phyloP scores from a whole-genome alignment of 2,113 vertebrate species.

The Carollia perspicillata region DNA sequence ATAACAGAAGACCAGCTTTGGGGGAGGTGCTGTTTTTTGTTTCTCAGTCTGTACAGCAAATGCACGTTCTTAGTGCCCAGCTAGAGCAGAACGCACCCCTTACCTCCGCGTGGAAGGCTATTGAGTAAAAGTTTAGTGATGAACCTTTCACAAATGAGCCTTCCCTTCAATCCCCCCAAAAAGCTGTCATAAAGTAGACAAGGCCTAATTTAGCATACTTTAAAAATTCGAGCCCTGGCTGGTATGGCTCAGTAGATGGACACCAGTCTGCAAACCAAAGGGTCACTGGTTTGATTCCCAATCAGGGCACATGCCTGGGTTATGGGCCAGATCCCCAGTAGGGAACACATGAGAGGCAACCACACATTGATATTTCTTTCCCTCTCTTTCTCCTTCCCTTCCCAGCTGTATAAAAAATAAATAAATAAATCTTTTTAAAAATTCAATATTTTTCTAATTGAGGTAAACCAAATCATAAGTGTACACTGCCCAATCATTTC shows the following conservation, averaged over 20 bases:
- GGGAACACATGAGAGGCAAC: too few relatives aligned
- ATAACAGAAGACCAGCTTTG: background rate
- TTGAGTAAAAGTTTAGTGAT: background rate
- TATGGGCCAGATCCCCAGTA: too few relatives aligned
- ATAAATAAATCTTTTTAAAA: background rate
- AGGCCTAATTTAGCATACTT: background rate
- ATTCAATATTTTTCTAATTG: background rate
- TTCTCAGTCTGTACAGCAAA: background rate
- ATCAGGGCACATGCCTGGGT: too few relatives aligned
- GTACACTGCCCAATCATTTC: background rate
- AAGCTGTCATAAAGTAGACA: background rate
- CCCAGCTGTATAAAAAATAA: too few relatives aligned
- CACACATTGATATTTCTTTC: too few relatives aligned
- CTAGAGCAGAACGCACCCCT: too few relatives aligned
- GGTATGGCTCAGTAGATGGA: too few relatives aligned
- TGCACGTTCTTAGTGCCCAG: background rate
- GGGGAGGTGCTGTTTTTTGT: background rate
- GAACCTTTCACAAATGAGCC: background rate
- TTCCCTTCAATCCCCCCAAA: too few relatives aligned
- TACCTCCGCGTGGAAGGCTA: fast-evolving
- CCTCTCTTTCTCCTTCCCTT: too few relatives aligned
- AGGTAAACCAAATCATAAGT: background rate
- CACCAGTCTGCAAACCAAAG: too few relatives aligned
- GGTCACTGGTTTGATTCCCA: too few relatives aligned
- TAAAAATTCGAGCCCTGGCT: background rate